Evolutionary conservation across 1,140 invertebrate species (phyloP).

Genomic region (Drosophila tropicalis): DNA sequence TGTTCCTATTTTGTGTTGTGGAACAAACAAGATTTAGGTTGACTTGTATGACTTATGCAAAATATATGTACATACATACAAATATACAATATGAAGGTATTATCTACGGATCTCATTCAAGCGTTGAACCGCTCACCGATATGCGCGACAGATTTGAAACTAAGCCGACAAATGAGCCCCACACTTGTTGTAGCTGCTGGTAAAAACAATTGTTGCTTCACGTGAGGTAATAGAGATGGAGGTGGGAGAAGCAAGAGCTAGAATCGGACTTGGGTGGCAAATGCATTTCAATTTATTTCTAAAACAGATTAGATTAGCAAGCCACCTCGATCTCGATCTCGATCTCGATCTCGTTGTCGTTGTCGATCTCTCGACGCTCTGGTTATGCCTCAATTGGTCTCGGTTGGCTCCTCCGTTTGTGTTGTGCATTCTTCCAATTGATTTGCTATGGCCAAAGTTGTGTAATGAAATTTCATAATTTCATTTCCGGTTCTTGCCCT

Average conservation of each 20-base stretch:
- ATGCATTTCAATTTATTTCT: conserved; percentile 52
- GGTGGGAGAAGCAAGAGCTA: neutral
- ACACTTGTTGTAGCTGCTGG: conserved; percentile 27
- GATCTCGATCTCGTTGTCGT: conserved; percentile 22
- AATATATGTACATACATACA: neutral
- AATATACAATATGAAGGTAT: neutral
- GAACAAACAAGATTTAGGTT: neutral
- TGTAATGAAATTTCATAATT: neutral
- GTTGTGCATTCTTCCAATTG: conserved; percentile 60
- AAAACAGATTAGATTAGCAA: conserved; percentile 46
- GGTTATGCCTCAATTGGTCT: conserved; percentile 60
- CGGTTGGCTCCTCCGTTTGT: neutral
- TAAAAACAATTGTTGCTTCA: conserved; percentile 24
- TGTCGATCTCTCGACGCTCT: conserved; percentile 11
- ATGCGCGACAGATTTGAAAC: conserved; percentile 48
- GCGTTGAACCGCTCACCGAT: conserved; percentile 23
- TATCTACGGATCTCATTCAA: conserved; percentile 25
- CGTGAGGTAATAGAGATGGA: neutral
- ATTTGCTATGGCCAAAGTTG: conserved; percentile 50
- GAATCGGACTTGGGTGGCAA: neutral
- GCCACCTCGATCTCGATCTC: conserved; percentile 24
- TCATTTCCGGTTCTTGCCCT: conserved; percentile 34
- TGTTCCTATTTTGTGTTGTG: neutral
- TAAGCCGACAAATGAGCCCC: conserved; percentile 29
- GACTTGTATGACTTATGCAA: conserved; percentile 13